A percentile compares a stretch with the other conserved stretches of the same genome.
phyloP scores from a whole-genome alignment of 2,113 vertebrate species.

The Chaenogobius annularis region DNA sequence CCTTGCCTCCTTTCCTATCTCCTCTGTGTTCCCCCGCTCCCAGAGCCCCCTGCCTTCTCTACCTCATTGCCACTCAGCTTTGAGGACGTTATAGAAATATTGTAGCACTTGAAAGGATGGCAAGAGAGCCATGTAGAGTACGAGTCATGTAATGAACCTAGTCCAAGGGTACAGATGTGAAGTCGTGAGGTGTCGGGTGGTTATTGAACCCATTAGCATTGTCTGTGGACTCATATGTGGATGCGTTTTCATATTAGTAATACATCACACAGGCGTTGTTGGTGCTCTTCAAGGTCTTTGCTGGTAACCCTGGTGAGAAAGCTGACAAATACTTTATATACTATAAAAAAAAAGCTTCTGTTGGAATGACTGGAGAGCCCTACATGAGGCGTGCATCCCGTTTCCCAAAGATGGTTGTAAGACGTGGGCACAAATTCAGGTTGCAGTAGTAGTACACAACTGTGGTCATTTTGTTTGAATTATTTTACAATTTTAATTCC shows the following conservation, averaged over 20 bases:
- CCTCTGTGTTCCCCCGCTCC: conserved; percentile 10
- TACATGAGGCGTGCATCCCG: background rate
- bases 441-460: background rate
- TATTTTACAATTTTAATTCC: too few relatives aligned
- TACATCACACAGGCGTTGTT: background rate
- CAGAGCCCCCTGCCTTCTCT: conserved; percentile 17
- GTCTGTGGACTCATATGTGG: background rate
- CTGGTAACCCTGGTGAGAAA: background rate
- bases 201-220: conserved; percentile 24
- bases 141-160: conserved; percentile 36
- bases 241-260: background rate
- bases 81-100: conserved; percentile 31
- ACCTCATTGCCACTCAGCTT: conserved; percentile 21
- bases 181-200: background rate
- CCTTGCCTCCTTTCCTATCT: background rate
- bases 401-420: background rate
- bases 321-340: too few relatives aligned
- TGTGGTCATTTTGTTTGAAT: too few relatives aligned
- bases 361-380: background rate
- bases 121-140: conserved; percentile 21
- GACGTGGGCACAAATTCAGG: background rate
- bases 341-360: background rate
- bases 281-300: background rate
- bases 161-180: conserved; percentile 39
- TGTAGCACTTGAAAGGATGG: conserved; percentile 28